Base-by-base conservation (phyloP, 2,888 invertebrate species). In the Drosophila cracens region DNA sequence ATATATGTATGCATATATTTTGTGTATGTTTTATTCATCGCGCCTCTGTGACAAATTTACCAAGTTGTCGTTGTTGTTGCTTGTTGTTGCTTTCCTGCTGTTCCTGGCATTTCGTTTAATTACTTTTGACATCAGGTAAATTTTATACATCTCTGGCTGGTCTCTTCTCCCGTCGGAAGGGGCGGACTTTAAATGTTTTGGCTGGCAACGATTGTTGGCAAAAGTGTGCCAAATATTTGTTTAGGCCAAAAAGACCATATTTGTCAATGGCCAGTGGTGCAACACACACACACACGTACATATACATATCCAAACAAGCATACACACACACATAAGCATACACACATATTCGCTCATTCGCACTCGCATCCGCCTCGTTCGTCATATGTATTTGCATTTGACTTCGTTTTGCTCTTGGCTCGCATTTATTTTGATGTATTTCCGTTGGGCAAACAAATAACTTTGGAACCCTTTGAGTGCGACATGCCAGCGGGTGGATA, bases 51-150 rank as follows among this genome's bases (percentile, higher is more conserved):
- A 70, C 76, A 76, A 74, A 60, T 76, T 60, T 31, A 13, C 27
- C 11, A 48, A 53, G 46, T 43, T 60, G 48, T 38, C 57, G 43
- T 65, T 46, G 3, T 29, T 43, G 48, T 58, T 48, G 58, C 13
- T 11, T 52, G 52, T 3, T 56, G 43, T 36, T 54, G 61, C 58
- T 66, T 65, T 59, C 25, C 25, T 76, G 69, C 78, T 83, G 89
- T 73, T 70, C 73, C 66, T 87, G 85, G 74, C 85, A 80, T 83
- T 87, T 87, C 70, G 74, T 87, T 89, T 87, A 87, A 89, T 87
- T 89, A 89, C 83, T 81, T 89, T 89, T 85, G 86, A 87, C 83
- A 87, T 77, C 83, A 83, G 88, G 83, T 88, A 77, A 79, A 87
- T 84, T 81, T 74, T 70, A 70, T 53, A 74, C 69, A 74, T 70